These are phyloP conservation scores for Hirtodrosophila cameraria DNA, from an alignment of 2,888 invertebrate genomes.

Conservation along the genomic window DNA sequence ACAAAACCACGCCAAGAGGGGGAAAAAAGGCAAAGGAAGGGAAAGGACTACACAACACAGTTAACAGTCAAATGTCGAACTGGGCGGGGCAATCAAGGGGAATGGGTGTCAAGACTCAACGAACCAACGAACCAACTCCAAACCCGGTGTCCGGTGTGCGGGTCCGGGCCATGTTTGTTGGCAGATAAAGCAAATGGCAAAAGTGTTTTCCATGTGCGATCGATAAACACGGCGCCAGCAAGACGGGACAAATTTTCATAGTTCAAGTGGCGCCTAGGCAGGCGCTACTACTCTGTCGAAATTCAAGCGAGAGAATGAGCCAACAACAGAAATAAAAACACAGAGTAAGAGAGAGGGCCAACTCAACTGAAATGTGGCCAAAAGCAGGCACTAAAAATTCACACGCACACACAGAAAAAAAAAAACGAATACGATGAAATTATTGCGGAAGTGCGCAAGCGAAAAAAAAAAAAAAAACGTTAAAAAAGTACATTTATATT, in stretches of 20 bases:
- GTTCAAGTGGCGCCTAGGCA: constrained; percentile 82
- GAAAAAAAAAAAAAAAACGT: constrained; percentile 11
- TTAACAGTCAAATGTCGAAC: constrained; percentile 57
- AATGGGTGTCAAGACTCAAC: constrained; percentile 21
- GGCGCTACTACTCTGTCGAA: constrained; percentile 24
- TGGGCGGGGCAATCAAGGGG: neutral
- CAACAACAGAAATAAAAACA: too few species aligned
- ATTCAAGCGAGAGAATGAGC: neutral
- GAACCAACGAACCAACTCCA: constrained; percentile 62
- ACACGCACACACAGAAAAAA: constrained; percentile 57
- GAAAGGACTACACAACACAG: constrained; percentile 32
- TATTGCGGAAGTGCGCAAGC: constrained; percentile 76
- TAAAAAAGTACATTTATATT: neutral
- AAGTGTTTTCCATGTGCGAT: constrained; percentile 77
- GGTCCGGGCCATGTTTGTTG: constrained; percentile 66
- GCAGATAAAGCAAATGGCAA: constrained; percentile 77
- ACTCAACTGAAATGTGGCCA: constrained; percentile 64
- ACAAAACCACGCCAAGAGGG: constrained; percentile 33
- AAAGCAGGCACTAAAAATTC: constrained; percentile 75
- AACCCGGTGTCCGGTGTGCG: constrained; percentile 51
- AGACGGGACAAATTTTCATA: constrained; percentile 82
- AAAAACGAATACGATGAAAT: constrained; percentile 76
- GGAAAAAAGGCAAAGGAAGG: neutral
- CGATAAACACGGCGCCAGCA: constrained; percentile 81
- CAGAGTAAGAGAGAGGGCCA: constrained; percentile 6